These are phyloP conservation scores for Brenthis ino DNA, from an alignment of 2,888 invertebrate species.

Conservation along the genomic window DNA sequence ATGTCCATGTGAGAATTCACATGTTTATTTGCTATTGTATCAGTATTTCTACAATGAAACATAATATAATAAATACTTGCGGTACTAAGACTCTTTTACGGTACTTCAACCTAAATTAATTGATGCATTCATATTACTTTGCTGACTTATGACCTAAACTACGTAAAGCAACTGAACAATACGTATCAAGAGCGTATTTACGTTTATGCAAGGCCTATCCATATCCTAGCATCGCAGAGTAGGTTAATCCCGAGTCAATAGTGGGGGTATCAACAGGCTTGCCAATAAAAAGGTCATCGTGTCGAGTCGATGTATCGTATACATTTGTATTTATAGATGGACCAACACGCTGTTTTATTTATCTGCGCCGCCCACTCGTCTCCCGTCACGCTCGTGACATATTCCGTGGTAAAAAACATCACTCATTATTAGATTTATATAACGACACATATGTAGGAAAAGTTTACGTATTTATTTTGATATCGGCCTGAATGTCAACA, in stretches of 20 bases:
- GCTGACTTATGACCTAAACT: no score
- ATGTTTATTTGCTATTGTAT: conserved; percentile 18
- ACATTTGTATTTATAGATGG: conserved; percentile 67
- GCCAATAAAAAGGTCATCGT: conserved; percentile 65
- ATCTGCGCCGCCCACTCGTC: conserved; percentile 58
- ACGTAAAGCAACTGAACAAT: no score
- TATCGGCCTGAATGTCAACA: no score
- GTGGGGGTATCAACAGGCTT: conserved; percentile 24
- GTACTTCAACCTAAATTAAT: neutral
- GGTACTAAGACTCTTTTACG: conserved; percentile 5
- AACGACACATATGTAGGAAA: conserved; percentile 1
- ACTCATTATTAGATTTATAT: conserved; percentile 31
- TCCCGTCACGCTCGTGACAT: conserved; percentile 31
- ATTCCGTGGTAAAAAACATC: conserved; percentile 15
- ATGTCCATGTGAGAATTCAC: conserved; percentile 27
- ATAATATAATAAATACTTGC: neutral
- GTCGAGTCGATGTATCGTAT: conserved; percentile 58
- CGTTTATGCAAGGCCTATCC: neutral
- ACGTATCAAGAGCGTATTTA: neutral
- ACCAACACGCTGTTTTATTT: conserved; percentile 71
- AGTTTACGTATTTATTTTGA: no score
- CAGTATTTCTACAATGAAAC: neutral
- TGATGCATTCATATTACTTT: no score
- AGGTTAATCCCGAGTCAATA: conserved; percentile 28
- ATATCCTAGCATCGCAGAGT: conserved; percentile 18